phyloP scores from a whole-genome alignment of 2,888 invertebrate species.

The Andrena trimmerana region DNA sequence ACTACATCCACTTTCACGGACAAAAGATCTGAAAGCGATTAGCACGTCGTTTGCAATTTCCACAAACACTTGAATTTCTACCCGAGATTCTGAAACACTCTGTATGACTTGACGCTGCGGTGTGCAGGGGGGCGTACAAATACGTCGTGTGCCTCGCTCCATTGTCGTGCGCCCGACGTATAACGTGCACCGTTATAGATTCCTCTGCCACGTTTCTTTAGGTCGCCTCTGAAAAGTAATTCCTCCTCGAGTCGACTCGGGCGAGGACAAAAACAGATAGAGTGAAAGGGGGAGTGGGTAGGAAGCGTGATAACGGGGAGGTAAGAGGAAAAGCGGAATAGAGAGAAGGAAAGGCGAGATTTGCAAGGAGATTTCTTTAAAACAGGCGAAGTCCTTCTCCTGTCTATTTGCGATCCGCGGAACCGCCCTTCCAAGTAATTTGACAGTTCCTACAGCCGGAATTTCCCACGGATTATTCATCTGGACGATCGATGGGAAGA shows the following conservation, averaged over 20 bases:
- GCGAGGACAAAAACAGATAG: slow-evolving; percentile 35
- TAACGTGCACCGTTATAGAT: slow-evolving; percentile 38
- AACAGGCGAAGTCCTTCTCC: slow-evolving; percentile 36
- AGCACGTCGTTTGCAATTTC: too few relatives aligned
- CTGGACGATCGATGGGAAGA: slow-evolving; percentile 39
- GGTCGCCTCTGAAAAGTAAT: slow-evolving; percentile 65
- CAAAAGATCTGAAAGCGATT: too few relatives aligned
- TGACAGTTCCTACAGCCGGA: slow-evolving; percentile 31
- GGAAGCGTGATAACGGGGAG: not conserved
- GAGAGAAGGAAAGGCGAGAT: slow-evolving; percentile 27
- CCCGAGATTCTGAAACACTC: not conserved
- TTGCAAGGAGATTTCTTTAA: slow-evolving; percentile 50
- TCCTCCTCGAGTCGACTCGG: slow-evolving; percentile 54
- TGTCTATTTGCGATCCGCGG: slow-evolving; percentile 21
- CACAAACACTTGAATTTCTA: not conserved
- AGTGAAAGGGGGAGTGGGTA: not conserved
- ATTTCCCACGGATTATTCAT: slow-evolving; percentile 42
- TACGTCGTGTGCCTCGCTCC: not conserved
- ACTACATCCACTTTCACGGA: too few relatives aligned
- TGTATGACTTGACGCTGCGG: not conserved
- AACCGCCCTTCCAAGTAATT: slow-evolving; percentile 46
- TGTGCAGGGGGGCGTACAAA: not conserved
- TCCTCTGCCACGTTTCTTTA: slow-evolving; percentile 48
- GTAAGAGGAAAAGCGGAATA: not conserved
- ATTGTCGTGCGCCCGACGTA: slow-evolving; percentile 30